A percentile compares a stretch with the other conserved stretches of the same genome.
These are phyloP conservation scores for Pantala flavescens DNA, from an alignment of 1,140 invertebrate species.

Conservation along the genomic window DNA sequence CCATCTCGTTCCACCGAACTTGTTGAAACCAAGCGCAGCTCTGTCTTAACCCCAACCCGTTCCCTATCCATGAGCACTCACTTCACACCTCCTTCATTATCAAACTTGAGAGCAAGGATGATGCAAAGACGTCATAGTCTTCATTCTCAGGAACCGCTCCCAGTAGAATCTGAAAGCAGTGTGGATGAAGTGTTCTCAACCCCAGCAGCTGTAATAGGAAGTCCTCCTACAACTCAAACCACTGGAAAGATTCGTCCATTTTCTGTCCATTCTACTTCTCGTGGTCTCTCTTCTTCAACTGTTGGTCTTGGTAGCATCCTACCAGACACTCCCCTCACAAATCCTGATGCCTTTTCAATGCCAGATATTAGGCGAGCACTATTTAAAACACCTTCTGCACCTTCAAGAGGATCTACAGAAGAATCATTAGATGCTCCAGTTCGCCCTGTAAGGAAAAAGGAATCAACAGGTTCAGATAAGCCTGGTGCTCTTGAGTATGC, in stretches of 20 bases:
- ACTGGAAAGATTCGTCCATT: constrained; percentile 20
- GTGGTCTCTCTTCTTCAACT: background rate
- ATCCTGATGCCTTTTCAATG: constrained; percentile 30
- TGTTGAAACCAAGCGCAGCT: background rate
- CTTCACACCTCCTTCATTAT: background rate
- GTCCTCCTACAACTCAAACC: background rate
- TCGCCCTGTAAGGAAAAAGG: constrained; percentile 15
- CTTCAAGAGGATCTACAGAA: constrained; percentile 30
- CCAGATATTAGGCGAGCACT: constrained; percentile 30
- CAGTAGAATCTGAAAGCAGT: background rate
- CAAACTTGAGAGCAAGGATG: background rate
- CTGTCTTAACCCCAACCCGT: background rate
- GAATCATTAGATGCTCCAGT: background rate
- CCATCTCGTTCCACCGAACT: background rate
- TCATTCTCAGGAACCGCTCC: background rate
- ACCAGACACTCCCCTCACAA: constrained; percentile 28
- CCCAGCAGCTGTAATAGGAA: background rate
- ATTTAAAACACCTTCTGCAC: constrained; percentile 37
- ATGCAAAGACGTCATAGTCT: background rate
- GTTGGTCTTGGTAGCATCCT: constrained; percentile 18
- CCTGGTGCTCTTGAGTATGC: background rate
- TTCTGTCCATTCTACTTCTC: constrained; percentile 24
- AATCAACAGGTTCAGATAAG: constrained; percentile 14
- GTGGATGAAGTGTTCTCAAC: background rate
- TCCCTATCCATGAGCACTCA: constrained; percentile 2